Evolutionary conservation across 1,140 invertebrate species (phyloP).

Genomic region (Bombyx mandarina): DNA sequence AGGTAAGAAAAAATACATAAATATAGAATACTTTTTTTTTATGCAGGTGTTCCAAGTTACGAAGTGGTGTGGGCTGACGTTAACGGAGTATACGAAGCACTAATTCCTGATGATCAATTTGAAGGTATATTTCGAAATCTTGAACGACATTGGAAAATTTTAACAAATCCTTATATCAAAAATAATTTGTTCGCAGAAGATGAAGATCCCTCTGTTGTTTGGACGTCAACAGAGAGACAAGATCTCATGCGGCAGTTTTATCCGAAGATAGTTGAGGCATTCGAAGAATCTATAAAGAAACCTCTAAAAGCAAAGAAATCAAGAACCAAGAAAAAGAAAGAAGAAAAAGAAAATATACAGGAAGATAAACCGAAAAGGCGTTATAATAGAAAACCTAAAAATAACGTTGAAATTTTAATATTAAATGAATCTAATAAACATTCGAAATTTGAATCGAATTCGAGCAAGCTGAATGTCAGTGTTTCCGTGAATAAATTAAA

Average conservation of each 20-base stretch:
- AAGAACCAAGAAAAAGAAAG: conserved; percentile 6
- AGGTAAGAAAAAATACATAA: not conserved
- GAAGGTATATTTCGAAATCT: conserved; percentile 29
- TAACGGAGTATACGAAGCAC: conserved; percentile 66
- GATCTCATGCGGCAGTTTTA: conserved; percentile 75
- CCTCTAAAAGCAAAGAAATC: conserved; percentile 71
- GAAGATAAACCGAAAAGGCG: conserved; percentile 65
- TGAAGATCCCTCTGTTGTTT: conserved; percentile 65
- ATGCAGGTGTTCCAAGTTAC: conserved; percentile 73
- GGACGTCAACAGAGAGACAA: conserved; percentile 79
- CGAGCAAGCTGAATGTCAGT: conserved; percentile 39
- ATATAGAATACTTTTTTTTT: not conserved
- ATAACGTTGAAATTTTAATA: conserved; percentile 17
- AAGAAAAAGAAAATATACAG: conserved; percentile 17
- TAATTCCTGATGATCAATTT: conserved; percentile 73
- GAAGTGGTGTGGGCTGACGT: conserved; percentile 80
- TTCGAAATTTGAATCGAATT: conserved; percentile 33
- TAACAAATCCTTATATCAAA: conserved; percentile 3
- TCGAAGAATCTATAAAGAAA: conserved; percentile 69
- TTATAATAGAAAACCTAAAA: conserved; percentile 47
- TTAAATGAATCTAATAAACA: conserved; percentile 22
- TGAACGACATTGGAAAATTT: no score
- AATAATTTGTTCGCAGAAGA: conserved; percentile 46
- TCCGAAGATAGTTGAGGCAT: conserved; percentile 73
- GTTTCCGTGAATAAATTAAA: conserved; percentile 46